phyloP scores from a whole-genome alignment of 30 jellyfish, hydroid and myxozoan species.

The Aurelia aurita region DNA sequence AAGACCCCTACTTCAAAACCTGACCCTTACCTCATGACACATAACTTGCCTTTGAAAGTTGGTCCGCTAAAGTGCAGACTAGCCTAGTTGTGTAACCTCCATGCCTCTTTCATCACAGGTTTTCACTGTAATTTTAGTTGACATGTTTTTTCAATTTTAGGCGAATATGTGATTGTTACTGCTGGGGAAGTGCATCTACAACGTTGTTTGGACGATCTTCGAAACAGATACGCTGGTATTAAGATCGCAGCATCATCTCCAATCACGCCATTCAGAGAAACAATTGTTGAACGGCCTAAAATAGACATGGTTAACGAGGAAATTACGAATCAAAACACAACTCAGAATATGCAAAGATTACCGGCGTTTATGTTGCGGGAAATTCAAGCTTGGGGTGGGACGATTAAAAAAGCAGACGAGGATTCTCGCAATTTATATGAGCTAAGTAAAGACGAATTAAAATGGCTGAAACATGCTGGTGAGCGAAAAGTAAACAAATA shows the following conservation, averaged over 20 bases:
- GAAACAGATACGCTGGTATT: conserved; percentile 82
- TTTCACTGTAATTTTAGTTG: too few species aligned
- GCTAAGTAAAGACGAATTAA: conserved; percentile 29
- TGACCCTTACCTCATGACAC: too few species aligned
- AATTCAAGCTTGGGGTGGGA: conserved; percentile 84
- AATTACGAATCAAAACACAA: conserved; percentile 63
- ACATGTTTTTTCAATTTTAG: conserved; percentile 30
- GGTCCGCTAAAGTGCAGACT: too few species aligned
- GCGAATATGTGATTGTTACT: conserved; percentile 96
- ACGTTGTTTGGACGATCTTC: conserved; percentile 92
- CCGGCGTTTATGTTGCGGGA: conserved; percentile 98
- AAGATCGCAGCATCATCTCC: conserved; percentile 92
- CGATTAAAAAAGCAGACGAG: conserved; percentile 75
- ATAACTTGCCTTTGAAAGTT: too few species aligned
- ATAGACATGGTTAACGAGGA: conserved; percentile 98
- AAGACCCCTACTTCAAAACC: too few species aligned
- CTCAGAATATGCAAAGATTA: conserved; percentile 85
- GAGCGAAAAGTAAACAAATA: conserved; percentile 40
- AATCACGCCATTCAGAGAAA: conserved; percentile 98
- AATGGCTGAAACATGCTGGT: conserved; percentile 54
- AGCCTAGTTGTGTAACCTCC: too few species aligned
- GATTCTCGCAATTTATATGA: conserved; percentile 4
- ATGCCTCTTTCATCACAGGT: too few species aligned
- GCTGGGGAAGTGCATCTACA: conserved; percentile 99
- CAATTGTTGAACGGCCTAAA: conserved; percentile 92